These are phyloP conservation scores for Gryon sp. DNA, from an alignment of 1,140 invertebrate species.

Conservation along the genomic window DNA sequence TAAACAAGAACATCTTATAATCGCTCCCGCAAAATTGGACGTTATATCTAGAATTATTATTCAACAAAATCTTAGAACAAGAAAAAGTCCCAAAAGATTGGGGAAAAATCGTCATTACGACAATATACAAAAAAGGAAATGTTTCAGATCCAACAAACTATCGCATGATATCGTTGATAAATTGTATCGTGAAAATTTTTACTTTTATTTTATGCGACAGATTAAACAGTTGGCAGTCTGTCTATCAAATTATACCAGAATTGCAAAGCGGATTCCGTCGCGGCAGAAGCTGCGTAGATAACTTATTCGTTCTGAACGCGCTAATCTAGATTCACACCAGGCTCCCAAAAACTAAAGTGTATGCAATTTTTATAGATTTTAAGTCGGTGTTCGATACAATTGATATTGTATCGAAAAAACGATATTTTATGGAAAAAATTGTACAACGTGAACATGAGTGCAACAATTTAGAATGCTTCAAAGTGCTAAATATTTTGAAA, in stretches of 20 bases:
- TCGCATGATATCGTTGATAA: neutral
- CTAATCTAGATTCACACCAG: neutral
- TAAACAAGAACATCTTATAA: neutral
- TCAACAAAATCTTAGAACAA: neutral
- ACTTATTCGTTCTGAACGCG: neutral
- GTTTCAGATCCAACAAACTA: neutral
- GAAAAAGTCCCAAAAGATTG: neutral
- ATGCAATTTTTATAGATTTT: neutral
- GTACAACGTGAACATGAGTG: neutral
- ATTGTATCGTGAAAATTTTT: neutral
- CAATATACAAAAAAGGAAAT: neutral
- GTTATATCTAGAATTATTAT: neutral
- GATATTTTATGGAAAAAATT: neutral
- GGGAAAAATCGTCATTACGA: neutral
- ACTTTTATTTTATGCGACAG: neutral
- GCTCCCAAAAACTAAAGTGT: neutral
- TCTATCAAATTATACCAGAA: neutral
- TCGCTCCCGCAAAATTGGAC: neutral
- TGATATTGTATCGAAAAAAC: neutral
- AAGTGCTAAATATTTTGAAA: neutral
- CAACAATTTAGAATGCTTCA: no score
- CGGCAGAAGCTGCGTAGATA: neutral
- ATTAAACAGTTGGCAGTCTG: neutral
- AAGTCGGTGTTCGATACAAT: neutral
- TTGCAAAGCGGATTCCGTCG: neutral